phyloP scores from a whole-genome alignment of 2,888 invertebrate genomes.

The Digitonthophagus gazella region DNA sequence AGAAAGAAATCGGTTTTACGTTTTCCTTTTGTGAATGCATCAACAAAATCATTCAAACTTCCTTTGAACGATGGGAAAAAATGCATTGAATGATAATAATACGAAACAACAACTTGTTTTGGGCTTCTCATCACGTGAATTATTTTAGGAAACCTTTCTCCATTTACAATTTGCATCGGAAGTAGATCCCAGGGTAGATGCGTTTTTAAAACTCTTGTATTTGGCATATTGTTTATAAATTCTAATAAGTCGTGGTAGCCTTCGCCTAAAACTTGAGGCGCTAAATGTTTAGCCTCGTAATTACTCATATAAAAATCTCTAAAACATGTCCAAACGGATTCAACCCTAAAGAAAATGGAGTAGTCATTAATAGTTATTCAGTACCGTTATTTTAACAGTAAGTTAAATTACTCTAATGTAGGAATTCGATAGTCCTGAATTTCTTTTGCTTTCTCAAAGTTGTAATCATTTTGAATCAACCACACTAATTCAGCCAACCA shows the following conservation, averaged over 20 bases:
- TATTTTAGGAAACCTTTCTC: conserved; percentile 28
- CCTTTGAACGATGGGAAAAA: conserved; percentile 54
- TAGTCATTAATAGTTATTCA: no score
- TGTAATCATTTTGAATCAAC: conserved; percentile 59
- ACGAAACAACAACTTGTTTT: conserved; percentile 31
- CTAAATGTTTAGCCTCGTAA: no score
- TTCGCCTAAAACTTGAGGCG: no score
- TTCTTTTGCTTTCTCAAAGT: conserved; percentile 57
- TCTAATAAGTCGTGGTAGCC: no score
- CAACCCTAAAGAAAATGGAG: no score
- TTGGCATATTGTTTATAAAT: no score
- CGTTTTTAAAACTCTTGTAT: conserved; percentile 30
- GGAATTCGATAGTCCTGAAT: conserved; percentile 63
- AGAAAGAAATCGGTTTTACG: no score
- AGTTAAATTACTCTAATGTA: conserved; percentile 62
- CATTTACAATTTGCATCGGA: conserved; percentile 28
- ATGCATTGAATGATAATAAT: conserved; percentile 29
- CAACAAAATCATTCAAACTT: conserved; percentile 20
- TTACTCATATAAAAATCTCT: no score
- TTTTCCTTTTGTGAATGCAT: conserved; percentile 50
- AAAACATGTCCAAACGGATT: no score
- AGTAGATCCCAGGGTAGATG: no score
- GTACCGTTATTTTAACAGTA: no score
- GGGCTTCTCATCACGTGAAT: conserved; percentile 31
- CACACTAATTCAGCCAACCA: conserved; percentile 73